These are phyloP conservation scores for Thermophis baileyi DNA, from an alignment of 2,113 vertebrate species.

Conservation along the genomic window DNA sequence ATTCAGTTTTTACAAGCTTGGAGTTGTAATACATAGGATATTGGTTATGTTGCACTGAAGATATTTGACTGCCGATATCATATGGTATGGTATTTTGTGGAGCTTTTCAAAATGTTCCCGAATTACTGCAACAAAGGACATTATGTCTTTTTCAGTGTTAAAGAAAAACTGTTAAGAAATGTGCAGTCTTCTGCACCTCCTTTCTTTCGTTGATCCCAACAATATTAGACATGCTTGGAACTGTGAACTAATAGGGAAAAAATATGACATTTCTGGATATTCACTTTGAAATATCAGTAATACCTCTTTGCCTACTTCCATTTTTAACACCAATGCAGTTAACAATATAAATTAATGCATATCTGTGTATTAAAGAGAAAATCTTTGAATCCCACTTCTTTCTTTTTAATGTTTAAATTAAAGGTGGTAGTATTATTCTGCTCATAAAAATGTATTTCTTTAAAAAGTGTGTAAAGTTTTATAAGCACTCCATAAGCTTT, in stretches of 20 bases:
- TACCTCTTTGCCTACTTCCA: neutral
- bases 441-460: neutral
- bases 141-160: neutral
- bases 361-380: neutral
- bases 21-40: neutral
- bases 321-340: neutral
- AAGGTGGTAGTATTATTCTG: neutral
- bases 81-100: slow-evolving; percentile 11
- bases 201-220: neutral
- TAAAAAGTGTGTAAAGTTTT: neutral
- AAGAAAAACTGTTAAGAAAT: neutral
- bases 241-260: slow-evolving; percentile 34
- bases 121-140: neutral
- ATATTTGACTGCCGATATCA: slow-evolving; percentile 6
- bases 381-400: neutral
- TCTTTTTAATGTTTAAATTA: neutral
- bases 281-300: slow-evolving; percentile 20
- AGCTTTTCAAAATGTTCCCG: neutral
- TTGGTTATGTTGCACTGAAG: slow-evolving; percentile 1
- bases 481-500: neutral
- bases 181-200: slow-evolving; percentile 14
- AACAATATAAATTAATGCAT: neutral
- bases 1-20: neutral
- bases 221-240: slow-evolving; percentile 25
- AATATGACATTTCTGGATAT: slow-evolving; percentile 8